Percentiles rank a stretch among this genome's conserved stretches.
Conservation (phyloP, 2,113 vertebrate genomes). For the Delphinapterus leucas region DNA sequence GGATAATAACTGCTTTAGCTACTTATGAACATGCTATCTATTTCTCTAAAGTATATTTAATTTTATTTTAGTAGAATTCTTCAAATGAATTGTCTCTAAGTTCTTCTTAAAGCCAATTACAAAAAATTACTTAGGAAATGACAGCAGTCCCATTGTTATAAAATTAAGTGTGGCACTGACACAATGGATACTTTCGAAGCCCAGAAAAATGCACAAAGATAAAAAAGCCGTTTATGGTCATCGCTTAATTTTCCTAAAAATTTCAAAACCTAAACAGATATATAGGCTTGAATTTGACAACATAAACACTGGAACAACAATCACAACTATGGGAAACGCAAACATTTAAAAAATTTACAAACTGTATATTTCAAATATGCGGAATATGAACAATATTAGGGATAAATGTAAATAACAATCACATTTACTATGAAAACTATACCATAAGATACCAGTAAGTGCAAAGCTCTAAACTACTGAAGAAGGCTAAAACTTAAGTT, state of each 20-base stretch:
- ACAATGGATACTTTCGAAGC: not conserved
- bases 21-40: not conserved
- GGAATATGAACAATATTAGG: not conserved
- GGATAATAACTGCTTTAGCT: not conserved
- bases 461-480: not conserved
- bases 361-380: not conserved
- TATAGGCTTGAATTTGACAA: not conserved
- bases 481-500: slow-evolving; percentile 14
- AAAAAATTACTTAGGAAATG: slow-evolving; percentile 32
- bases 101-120: not conserved
- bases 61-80: slow-evolving; percentile 24
- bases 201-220: not conserved
- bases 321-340: not conserved
- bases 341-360: not conserved
- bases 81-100: slow-evolving; percentile 14
- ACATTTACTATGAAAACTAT: not conserved
- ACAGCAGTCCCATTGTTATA: not conserved
- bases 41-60: not conserved
- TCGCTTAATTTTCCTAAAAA: slow-evolving; percentile 27
- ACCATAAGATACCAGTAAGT: not conserved
- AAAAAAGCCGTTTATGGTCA: not conserved
- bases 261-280: not conserved
- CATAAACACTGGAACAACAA: not conserved
- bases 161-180: not conserved
- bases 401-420: not conserved